These are phyloP conservation scores for Cheilosia grossa DNA, from an alignment of 2,888 invertebrate species.

Conservation along the genomic window DNA sequence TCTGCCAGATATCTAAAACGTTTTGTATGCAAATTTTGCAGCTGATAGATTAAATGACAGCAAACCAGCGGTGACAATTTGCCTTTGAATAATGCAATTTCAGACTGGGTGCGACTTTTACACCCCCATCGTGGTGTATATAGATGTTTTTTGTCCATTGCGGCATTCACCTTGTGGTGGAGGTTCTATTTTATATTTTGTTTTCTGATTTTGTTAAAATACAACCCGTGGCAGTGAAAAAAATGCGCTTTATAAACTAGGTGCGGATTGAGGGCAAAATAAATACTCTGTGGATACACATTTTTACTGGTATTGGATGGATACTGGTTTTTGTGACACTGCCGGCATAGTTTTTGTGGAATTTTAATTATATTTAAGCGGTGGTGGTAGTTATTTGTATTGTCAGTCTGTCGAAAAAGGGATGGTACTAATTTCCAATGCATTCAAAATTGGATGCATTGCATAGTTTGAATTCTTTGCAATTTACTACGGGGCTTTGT, in stretches of 20 bases:
- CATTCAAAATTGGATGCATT: neutral
- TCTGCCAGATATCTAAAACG: slow-evolving; percentile 33
- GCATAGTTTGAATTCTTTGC: too few relatives aligned
- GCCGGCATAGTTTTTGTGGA: slow-evolving; percentile 36
- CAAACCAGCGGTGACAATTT: slow-evolving; percentile 39
- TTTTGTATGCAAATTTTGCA: slow-evolving; percentile 50
- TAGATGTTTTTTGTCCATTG: slow-evolving; percentile 10
- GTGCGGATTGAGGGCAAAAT: slow-evolving; percentile 32
- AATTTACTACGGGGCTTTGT: too few relatives aligned
- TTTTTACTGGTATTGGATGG: slow-evolving; percentile 28
- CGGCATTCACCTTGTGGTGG: slow-evolving; percentile 67
- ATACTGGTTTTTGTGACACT: slow-evolving; percentile 3
- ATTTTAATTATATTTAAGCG: slow-evolving; percentile 60
- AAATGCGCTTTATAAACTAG: slow-evolving; percentile 21
- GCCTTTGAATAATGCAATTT: slow-evolving; percentile 22
- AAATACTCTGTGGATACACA: too few relatives aligned
- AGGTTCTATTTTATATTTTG: slow-evolving; percentile 17
- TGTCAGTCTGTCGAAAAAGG: slow-evolving; percentile 18
- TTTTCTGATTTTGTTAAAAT: slow-evolving; percentile 5
- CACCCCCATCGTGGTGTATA: slow-evolving; percentile 31
- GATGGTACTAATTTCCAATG: neutral
- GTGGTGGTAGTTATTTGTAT: slow-evolving; percentile 36
- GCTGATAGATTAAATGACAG: slow-evolving; percentile 41
- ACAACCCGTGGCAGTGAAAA: slow-evolving; percentile 44
- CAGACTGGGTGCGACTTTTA: slow-evolving; percentile 50